These are phyloP conservation scores for Xenopus laevis DNA, from an alignment of 2,113 vertebrate genomes.

Conservation along the genomic window DNA sequence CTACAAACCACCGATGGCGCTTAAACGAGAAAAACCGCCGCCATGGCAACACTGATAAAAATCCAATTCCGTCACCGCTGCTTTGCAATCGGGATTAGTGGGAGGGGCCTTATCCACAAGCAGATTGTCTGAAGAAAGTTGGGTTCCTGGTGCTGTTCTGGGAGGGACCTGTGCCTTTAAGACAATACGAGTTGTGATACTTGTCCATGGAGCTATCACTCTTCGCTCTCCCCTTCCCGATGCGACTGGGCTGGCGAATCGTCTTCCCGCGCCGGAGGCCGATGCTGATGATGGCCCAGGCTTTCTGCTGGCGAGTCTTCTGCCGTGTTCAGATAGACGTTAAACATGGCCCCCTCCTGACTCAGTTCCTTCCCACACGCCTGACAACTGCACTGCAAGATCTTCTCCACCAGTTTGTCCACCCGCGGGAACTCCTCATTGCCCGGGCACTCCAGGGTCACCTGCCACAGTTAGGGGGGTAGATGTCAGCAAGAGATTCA, in stretches of 20 bases:
- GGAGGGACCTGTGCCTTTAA: not conserved
- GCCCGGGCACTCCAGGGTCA: constrained; percentile 86
- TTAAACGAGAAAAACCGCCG: too few relatives aligned
- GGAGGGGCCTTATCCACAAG: too few relatives aligned
- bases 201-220: constrained; percentile 46
- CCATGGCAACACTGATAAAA: too few relatives aligned
- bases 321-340: constrained; percentile 75
- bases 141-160: not conserved
- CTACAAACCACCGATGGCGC: too few relatives aligned
- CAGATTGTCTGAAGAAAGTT: too few relatives aligned
- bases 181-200: not conserved
- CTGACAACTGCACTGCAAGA: constrained; percentile 93
- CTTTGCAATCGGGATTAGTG: too few relatives aligned
- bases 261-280: constrained; percentile 50
- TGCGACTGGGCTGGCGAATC: constrained; percentile 51
- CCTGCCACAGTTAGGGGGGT: constrained; percentile 60
- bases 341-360: constrained; percentile 85
- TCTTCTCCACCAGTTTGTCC: constrained; percentile 94
- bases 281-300: constrained; percentile 49
- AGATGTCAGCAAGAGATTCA: not conserved
- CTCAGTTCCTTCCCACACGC: constrained; percentile 85
- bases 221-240: constrained; percentile 54
- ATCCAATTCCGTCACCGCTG: too few relatives aligned
- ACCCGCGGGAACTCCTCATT: constrained; percentile 82
- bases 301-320: constrained; percentile 64